Base-by-base conservation (phyloP, 2,113 vertebrate genomes). In the Anser cygnoides region DNA sequence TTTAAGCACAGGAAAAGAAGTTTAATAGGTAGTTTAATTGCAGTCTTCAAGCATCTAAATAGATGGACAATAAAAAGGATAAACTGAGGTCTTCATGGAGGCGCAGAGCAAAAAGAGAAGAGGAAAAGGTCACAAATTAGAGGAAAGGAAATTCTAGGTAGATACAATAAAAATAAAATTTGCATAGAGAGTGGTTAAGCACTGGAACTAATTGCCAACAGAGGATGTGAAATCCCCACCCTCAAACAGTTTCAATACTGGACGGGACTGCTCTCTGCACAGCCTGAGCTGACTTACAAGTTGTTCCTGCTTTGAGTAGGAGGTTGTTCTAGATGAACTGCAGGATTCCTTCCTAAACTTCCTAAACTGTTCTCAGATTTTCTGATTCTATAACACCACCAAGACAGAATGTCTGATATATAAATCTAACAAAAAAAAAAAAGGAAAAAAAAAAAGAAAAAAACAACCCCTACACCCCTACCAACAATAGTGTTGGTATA, bases 371-470 rank as follows among this genome's bases (percentile, higher is more conserved):
- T 73, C 3, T 73, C 14, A 11, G 11, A 21, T 63, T 92, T 89
- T 87, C 31, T 74, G 3, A 21, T 74, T 62, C 11, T 67, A 1
- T 49, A 67, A 22, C 1, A 66, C 10, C 13, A 75, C 0, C 6
- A 50, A 33, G 3, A 50, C 67, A 26, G 9, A 82, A 58, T 2
- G 1, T 49, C 11, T 77, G 5, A 81, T 62, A 4, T 15, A 13
- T 70, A 29, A 58, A 71, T 16, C 2, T 58, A 41, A 90, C 13
- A 8, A 7, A 2, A 29, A 58, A 33, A 23, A 37, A 23, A 43
- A 46, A 11, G 16, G 11, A 3, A 2, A 6, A 12, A 50, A 26
- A 26, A 54, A 50, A 50, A 26, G 14, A 6, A 17, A 0, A 0
- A 2, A 23, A n/a, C 13, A 35, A 0, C 8, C 46, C 46, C 21